Percentiles rank a stretch among this genome's conserved stretches.
These are phyloP conservation scores for Belgica antarctica DNA, from an alignment of 2,888 invertebrate genomes.

Conservation along the genomic window DNA sequence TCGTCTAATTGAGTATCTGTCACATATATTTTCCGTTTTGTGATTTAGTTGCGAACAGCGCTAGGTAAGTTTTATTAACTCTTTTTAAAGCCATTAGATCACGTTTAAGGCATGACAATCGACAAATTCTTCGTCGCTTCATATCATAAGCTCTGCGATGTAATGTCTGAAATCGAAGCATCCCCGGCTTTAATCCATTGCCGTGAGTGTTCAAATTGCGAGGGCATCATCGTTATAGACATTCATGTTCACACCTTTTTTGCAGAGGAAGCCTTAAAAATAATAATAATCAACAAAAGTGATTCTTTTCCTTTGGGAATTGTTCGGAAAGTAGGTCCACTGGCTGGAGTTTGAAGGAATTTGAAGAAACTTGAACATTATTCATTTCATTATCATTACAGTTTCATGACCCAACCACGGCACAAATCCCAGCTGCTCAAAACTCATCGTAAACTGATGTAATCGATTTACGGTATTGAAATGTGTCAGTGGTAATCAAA, in stretches of 20 bases:
- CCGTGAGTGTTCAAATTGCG: constrained; percentile 22
- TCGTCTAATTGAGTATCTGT: constrained; percentile 37
- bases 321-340: too few species aligned
- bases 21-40: constrained; percentile 23
- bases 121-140: constrained; percentile 40
- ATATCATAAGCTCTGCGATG: constrained; percentile 24
- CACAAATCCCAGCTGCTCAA: too few species aligned
- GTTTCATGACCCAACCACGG: neutral
- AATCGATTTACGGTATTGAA: neutral
- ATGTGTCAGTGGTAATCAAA: neutral
- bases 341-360: too few species aligned
- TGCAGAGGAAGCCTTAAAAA: constrained; percentile 37
- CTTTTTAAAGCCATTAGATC: neutral
- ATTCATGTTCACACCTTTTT: constrained; percentile 43
- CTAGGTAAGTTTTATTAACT: constrained; percentile 12
- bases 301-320: neutral
- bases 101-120: constrained; percentile 22
- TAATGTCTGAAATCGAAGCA: constrained; percentile 3
- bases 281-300: neutral
- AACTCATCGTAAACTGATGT: neutral
- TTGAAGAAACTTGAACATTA: too few species aligned
- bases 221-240: constrained; percentile 35
- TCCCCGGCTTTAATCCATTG: neutral
- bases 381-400: too few species aligned
- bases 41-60: constrained; percentile 6